These are phyloP conservation scores for Propithecus deckenii DNA, from an alignment of 2,797 vertebrate genomes.

Conservation along the genomic window DNA sequence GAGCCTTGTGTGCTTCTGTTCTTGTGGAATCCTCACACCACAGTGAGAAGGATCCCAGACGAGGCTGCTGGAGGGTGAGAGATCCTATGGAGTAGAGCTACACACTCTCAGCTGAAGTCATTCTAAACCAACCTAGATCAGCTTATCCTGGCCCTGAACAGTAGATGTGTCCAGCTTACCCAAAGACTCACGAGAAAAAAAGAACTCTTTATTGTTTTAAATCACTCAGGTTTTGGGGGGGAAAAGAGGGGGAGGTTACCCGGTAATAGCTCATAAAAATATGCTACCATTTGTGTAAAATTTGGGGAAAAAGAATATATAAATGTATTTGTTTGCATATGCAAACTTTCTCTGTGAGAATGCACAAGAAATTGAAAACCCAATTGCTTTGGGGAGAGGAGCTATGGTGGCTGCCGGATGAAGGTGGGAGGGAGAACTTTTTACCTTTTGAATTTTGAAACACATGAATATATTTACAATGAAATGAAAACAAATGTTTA, in stretches of 20 bases:
- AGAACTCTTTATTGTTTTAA: background rate
- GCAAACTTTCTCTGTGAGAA: conserved; percentile 4
- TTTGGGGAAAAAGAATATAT: background rate
- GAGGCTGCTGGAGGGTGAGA: background rate
- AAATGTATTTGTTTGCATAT: background rate
- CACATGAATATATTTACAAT: background rate
- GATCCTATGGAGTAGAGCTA: background rate
- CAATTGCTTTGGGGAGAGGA: background rate
- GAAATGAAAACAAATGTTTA: background rate
- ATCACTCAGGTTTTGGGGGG: background rate
- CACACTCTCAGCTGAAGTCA: background rate
- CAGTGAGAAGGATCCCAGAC: background rate
- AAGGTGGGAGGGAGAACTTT: background rate
- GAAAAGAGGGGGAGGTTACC: background rate
- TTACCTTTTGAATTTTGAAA: conserved; percentile 36
- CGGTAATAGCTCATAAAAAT: conserved; percentile 11
- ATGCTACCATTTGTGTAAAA: background rate
- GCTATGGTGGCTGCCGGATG: background rate
- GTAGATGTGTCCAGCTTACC: background rate
- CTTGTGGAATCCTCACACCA: background rate
- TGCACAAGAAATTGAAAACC: conserved; percentile 17
- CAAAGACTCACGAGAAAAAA: background rate
- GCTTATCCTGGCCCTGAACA: background rate
- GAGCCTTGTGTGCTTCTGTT: background rate
- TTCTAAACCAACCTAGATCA: conserved; percentile 19